Conservation (phyloP, 2,888 invertebrate species). For the Schizaphis graminum region DNA sequence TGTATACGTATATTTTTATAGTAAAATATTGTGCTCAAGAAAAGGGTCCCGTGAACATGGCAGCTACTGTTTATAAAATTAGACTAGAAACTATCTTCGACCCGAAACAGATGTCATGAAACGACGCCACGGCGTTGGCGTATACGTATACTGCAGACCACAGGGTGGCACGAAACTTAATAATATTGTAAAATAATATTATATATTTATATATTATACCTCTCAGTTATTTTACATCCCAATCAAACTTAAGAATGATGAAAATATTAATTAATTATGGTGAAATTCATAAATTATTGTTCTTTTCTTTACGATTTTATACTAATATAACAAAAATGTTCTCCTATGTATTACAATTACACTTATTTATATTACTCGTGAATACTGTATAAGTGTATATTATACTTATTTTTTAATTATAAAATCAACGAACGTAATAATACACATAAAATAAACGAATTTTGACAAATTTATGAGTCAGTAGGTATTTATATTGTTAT, state of each 20-base stretch:
- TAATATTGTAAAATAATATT: neutral
- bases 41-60: constrained; percentile 34
- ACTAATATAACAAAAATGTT: neutral
- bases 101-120: constrained; percentile 55
- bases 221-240: neutral
- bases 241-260: neutral
- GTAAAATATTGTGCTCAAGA: neutral
- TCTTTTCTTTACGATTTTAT: neutral
- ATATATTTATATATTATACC: too few relatives aligned
- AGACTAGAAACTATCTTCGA: constrained; percentile 20
- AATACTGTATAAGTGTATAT: neutral
- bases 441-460: neutral
- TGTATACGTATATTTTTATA: neutral
- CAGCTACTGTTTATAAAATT: constrained; percentile 47
- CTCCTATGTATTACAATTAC: neutral
- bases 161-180: neutral
- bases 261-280: neutral
- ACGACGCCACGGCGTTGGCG: neutral
- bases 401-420: neutral
- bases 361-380: neutral
- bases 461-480: neutral
- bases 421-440: neutral
- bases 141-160: too few relatives aligned
- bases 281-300: neutral
- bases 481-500: neutral